phyloP scores from a whole-genome alignment of 2,113 vertebrate genomes.

The Galbula dea region DNA sequence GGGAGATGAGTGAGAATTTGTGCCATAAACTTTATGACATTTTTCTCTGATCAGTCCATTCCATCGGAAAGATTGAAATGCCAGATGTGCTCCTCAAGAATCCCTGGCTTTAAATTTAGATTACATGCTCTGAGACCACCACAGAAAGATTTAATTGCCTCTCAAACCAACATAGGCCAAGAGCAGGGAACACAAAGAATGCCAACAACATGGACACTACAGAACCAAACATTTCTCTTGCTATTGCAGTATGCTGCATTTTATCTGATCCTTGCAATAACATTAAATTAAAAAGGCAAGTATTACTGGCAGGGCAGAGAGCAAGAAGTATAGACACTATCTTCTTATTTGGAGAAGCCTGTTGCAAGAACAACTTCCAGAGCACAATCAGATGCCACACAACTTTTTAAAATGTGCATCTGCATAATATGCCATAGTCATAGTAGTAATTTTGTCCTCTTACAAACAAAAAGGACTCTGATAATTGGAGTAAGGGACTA shows the following conservation, averaged over 20 bases:
- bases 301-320: background rate
- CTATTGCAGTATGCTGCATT: background rate
- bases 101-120: background rate
- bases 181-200: background rate
- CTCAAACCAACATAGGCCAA: background rate
- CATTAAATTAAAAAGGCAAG: background rate
- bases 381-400: background rate
- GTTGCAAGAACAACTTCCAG: background rate
- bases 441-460: background rate
- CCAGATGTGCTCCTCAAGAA: background rate
- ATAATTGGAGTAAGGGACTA: background rate
- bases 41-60: background rate
- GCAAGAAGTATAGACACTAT: background rate
- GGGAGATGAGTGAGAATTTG: background rate
- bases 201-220: background rate
- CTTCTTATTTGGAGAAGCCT: background rate
- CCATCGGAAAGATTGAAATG: background rate
- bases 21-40: background rate
- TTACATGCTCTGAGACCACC: accelerated
- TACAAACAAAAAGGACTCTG: background rate
- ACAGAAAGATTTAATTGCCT: background rate
- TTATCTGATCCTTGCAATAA: background rate
- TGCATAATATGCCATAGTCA: background rate
- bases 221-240: background rate
- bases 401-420: background rate